These are phyloP conservation scores for Sciurus vulgaris DNA, from an alignment of 2,797 vertebrate species.

Conservation along the genomic window DNA sequence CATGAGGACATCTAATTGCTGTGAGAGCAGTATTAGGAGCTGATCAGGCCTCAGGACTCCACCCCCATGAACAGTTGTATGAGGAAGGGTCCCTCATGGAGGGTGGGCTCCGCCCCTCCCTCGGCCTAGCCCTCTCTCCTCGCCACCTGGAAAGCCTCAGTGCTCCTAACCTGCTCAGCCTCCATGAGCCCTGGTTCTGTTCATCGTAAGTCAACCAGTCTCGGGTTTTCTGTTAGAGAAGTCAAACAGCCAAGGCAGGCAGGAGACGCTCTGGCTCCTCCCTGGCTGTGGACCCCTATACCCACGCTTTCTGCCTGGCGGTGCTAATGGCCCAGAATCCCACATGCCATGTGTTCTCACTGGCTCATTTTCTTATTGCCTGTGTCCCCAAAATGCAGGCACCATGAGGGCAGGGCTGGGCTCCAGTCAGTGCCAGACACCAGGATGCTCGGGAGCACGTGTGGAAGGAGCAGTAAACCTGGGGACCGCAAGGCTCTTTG, in stretches of 20 bases:
- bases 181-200: neutral
- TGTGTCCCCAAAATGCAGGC: neutral
- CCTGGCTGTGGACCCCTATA: no score
- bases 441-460: neutral
- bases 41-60: neutral
- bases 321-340: neutral
- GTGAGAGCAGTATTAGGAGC: neutral
- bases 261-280: no score
- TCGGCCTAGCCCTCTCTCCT: no score
- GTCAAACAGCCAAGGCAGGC: neutral
- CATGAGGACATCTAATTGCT: neutral
- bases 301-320: no score
- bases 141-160: neutral
- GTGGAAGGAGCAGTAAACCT: neutral
- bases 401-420: neutral
- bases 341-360: accelerated
- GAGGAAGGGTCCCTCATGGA: neutral
- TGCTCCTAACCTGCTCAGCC: neutral
- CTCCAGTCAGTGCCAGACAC: neutral
- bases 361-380: neutral
- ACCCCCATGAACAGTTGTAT: neutral
- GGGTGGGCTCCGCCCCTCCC: no score
- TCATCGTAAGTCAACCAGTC: accelerated
- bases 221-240: neutral
- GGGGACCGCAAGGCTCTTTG: neutral